Percentiles rank a stretch among this genome's conserved stretches.
Conservation (phyloP, 2,113 vertebrate genomes). For the Meriones unguiculatus region DNA sequence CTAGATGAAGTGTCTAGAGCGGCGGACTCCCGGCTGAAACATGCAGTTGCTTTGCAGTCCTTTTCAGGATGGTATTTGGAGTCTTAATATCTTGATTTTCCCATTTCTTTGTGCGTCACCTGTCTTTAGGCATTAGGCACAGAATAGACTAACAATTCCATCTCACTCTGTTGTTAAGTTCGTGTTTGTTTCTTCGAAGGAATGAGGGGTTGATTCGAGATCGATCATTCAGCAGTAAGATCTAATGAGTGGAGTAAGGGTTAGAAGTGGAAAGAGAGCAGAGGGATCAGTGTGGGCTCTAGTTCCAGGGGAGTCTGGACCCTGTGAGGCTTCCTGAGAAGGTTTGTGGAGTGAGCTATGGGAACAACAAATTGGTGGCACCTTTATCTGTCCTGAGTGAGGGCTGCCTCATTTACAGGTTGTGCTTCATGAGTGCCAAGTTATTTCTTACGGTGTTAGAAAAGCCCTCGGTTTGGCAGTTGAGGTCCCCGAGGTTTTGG, state of each 20-base stretch:
- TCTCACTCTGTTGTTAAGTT: background rate
- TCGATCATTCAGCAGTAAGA: background rate
- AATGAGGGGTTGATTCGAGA: background rate
- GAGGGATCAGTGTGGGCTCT: background rate
- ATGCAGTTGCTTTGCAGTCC: background rate
- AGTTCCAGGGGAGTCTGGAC: background rate
- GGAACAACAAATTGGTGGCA: background rate
- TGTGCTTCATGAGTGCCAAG: background rate
- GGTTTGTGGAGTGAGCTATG: background rate
- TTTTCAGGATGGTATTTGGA: background rate
- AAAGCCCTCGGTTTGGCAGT: background rate
- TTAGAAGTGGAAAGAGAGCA: constrained; percentile 27
- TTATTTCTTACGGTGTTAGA: constrained; percentile 16
- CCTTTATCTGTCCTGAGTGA: background rate
- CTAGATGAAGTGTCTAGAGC: background rate
- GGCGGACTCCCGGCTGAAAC: background rate
- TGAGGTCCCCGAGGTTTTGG: background rate
- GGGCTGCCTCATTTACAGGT: background rate
- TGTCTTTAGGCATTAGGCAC: background rate
- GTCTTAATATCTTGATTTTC: constrained; percentile 10
- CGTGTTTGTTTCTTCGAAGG: background rate
- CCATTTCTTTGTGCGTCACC: background rate
- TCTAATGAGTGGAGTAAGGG: background rate
- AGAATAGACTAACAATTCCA: background rate
- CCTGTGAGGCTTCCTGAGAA: background rate